A percentile compares a stretch with the other conserved stretches of the same genome.
These are phyloP conservation scores for Uloborus plumipes DNA, from an alignment of 2,888 invertebrate species.

Conservation along the genomic window DNA sequence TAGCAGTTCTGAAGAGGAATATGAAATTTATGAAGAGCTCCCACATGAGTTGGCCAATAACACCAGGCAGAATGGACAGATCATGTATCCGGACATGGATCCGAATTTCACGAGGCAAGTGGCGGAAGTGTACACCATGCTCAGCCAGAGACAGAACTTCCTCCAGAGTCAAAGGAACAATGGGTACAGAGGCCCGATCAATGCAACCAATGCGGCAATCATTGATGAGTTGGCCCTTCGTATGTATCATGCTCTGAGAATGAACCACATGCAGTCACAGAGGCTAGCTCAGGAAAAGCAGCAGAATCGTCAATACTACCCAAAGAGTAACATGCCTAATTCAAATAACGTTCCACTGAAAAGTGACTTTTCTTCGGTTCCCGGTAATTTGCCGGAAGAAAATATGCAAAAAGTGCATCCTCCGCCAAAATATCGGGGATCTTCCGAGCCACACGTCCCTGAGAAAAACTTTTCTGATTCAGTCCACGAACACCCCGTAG, in stretches of 20 bases:
- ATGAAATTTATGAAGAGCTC: conserved; percentile 51
- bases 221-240: conserved; percentile 55
- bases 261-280: conserved; percentile 55
- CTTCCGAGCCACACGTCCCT: conserved; percentile 1
- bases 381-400: conserved; percentile 2
- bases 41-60: conserved; percentile 19
- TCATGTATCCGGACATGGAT: conserved; percentile 27
- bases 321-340: not conserved
- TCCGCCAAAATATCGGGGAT: not conserved
- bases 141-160: conserved; percentile 47
- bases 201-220: conserved; percentile 40
- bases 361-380: conserved; percentile 2
- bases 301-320: not conserved
- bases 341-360: not conserved
- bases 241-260: conserved; percentile 56
- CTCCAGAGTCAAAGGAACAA: conserved; percentile 37
- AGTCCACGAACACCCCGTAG: conserved; percentile 57
- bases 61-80: not conserved
- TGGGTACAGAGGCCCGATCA: conserved; percentile 27
- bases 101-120: conserved; percentile 47
- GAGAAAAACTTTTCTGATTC: conserved; percentile 25
- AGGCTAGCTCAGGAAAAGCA: conserved; percentile 21
- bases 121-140: conserved; percentile 55
- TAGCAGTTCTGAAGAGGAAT: conserved; percentile 49
- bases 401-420: not conserved